phyloP scores from a whole-genome alignment of 2,113 vertebrate species.

The Formicarius rufipectus region DNA sequence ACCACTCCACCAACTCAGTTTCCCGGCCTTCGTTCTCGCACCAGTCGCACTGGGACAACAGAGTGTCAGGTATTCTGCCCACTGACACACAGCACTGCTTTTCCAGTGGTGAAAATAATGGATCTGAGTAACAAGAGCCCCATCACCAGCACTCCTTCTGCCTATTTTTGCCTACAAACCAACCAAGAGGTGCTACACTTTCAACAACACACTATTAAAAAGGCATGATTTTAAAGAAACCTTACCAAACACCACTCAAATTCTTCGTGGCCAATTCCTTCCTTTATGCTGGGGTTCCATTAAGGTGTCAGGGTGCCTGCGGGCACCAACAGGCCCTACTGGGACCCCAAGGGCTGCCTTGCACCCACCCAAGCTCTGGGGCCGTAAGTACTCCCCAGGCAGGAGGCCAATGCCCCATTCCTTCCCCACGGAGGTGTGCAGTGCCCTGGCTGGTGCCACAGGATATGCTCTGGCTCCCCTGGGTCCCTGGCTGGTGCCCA shows the following conservation, averaged over 20 bases:
- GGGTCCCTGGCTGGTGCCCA: rapidly evolving
- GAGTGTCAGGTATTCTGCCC: rapidly evolving
- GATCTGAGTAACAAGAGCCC: not conserved
- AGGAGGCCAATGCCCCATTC: not conserved
- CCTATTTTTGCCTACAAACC: not conserved
- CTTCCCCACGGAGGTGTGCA: rapidly evolving
- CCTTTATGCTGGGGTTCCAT: not conserved
- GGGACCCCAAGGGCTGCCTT: rapidly evolving
- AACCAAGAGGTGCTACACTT: not conserved
- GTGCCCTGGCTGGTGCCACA: rapidly evolving
- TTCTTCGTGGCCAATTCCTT: not conserved
- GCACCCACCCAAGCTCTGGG: rapidly evolving
- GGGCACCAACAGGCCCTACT: not conserved
- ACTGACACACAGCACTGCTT: not conserved
- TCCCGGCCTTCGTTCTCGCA: not conserved
- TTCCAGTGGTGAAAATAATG: not conserved
- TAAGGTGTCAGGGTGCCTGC: not conserved
- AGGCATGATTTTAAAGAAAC: rapidly evolving
- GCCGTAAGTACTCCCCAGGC: rapidly evolving
- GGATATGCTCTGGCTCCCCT: not conserved
- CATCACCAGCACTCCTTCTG: not conserved
- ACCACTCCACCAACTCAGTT: rapidly evolving
- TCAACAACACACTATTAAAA: not conserved
- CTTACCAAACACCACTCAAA: not conserved
- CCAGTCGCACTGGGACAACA: rapidly evolving